phyloP scores from a whole-genome alignment of 1,140 invertebrate genomes.

The Pemphigus obesinymphae region DNA sequence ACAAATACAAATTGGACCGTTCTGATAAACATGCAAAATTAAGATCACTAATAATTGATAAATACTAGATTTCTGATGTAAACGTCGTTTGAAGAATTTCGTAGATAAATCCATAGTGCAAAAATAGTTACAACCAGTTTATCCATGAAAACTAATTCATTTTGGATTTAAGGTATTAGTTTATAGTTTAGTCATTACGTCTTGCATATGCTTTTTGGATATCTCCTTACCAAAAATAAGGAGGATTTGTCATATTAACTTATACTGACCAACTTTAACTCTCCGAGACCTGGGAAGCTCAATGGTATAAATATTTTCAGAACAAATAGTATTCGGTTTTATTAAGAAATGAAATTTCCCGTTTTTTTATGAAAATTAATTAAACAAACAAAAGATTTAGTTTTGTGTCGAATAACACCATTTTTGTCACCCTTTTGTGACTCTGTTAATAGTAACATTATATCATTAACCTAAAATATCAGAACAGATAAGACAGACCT shows the following conservation, averaged over 20 bases:
- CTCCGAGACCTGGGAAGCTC: not conserved
- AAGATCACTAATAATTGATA: too few relatives aligned
- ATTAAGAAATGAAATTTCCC: not conserved
- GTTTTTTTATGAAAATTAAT: too few relatives aligned
- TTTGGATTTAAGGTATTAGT: conserved; percentile 42
- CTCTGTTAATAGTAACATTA: conserved; percentile 4
- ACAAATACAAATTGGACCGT: too few relatives aligned
- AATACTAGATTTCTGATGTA: too few relatives aligned
- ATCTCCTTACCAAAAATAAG: conserved; percentile 42
- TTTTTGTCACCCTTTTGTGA: not conserved
- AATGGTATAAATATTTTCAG: not conserved
- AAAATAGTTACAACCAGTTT: too few relatives aligned
- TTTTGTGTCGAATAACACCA: not conserved
- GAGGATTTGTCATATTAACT: conserved; percentile 27
- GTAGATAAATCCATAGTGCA: too few relatives aligned
- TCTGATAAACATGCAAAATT: too few relatives aligned
- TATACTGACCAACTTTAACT: conserved; percentile 1
- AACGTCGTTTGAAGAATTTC: too few relatives aligned
- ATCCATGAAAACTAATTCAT: conserved; percentile 45
- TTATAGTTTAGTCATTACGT: not conserved
- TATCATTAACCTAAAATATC: not conserved
- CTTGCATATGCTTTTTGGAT: conserved; percentile 39
- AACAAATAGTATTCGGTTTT: too few relatives aligned
- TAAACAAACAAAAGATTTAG: not conserved
- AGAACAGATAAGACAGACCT: not conserved